phyloP scores from a whole-genome alignment of 2,888 invertebrate genomes.

The Lithophane ornitopus region DNA sequence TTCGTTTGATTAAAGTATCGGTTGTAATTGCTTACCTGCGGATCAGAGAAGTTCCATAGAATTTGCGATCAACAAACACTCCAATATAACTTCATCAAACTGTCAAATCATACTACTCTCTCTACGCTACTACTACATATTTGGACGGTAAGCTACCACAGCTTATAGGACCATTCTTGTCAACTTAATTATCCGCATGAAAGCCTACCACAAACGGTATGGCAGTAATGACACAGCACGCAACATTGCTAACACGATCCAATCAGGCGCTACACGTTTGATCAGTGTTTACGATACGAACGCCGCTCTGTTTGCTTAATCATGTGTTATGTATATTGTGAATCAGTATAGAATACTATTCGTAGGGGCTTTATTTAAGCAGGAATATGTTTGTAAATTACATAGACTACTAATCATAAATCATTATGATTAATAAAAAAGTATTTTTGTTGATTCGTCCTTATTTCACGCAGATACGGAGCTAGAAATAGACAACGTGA shows the following conservation, averaged over 20 bases:
- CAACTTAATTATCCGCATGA: background rate
- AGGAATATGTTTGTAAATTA: background rate
- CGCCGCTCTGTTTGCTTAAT: constrained; percentile 11
- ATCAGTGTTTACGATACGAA: constrained; percentile 37
- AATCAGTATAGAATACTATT: constrained; percentile 6
- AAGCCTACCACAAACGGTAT: background rate
- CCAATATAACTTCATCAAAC: background rate
- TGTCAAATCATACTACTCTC: background rate
- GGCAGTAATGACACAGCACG: constrained; percentile 21
- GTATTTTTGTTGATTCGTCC: background rate
- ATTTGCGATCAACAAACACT: background rate
- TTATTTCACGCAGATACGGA: background rate
- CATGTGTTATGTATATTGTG: constrained; percentile 8
- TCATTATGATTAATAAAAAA: background rate
- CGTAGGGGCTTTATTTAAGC: background rate
- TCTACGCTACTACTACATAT: background rate
- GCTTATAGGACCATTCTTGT: background rate
- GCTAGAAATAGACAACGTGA: background rate
- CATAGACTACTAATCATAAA: no score
- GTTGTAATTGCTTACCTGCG: background rate
- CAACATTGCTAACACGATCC: constrained; percentile 48
- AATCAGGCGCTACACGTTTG: constrained; percentile 51
- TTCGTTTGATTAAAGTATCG: background rate
- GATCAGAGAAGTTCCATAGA: background rate
- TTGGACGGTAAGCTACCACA: background rate